A percentile compares a stretch with the other conserved stretches of the same genome.
Evolutionary conservation across 1,140 invertebrate genomes (phyloP).

Genomic region (Heliconius melpomene): DNA sequence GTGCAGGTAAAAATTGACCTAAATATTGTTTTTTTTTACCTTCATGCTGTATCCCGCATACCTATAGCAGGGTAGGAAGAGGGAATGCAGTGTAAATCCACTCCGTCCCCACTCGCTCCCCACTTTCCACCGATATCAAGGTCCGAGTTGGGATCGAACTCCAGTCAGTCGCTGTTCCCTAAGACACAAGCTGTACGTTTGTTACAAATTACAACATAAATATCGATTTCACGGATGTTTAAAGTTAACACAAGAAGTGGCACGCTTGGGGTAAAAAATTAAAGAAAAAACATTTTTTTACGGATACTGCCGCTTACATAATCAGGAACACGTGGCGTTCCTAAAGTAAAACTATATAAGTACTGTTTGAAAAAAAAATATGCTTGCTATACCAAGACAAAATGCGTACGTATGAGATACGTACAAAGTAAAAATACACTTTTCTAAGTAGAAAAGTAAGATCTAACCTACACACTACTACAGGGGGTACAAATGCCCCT

Average conservation of each 20-base stretch:
- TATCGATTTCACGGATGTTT: conserved; percentile 4
- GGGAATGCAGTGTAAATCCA: not conserved
- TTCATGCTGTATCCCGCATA: not conserved
- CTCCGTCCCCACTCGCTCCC: not conserved
- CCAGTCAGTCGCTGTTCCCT: too few species aligned
- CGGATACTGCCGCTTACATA: not conserved
- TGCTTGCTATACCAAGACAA: too few species aligned
- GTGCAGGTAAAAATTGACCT: conserved; percentile 10
- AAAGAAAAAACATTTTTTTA: not conserved
- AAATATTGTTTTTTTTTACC: not conserved
- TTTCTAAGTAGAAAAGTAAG: too few species aligned
- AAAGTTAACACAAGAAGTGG: conserved; percentile 8
- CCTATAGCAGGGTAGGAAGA: not conserved
- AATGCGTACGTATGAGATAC: too few species aligned
- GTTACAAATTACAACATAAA: conserved; percentile 10
- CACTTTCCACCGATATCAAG: too few species aligned
- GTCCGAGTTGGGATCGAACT: too few species aligned
- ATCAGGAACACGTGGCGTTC: not conserved
- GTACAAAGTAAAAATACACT: too few species aligned
- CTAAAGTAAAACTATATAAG: not conserved
- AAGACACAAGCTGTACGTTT: not conserved
- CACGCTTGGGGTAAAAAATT: not conserved
- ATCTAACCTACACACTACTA: too few species aligned
- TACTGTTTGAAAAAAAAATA: too few species aligned
- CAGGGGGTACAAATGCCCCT: too few species aligned